Percentiles rank a stretch among this genome's conserved stretches.
phyloP scores from a whole-genome alignment of 2,888 invertebrate genomes.

The Aphodius sticticus region DNA sequence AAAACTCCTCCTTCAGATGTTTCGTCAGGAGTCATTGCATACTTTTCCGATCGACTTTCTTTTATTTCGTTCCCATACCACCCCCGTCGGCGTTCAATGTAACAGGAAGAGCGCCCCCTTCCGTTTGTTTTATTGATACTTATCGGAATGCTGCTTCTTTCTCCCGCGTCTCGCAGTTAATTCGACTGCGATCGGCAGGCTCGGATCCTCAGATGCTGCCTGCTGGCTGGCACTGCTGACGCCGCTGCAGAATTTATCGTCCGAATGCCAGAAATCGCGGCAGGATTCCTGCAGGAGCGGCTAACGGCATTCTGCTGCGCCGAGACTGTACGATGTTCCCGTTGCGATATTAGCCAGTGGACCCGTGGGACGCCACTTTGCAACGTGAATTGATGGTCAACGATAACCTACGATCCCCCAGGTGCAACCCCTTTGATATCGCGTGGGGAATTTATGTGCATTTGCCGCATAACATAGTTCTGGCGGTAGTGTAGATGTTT shows the following conservation, averaged over 20 bases:
- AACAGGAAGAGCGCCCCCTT: background rate
- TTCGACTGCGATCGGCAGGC: background rate
- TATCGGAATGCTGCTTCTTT: background rate
- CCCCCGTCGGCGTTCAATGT: background rate
- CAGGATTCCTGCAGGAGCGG: background rate
- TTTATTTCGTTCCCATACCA: background rate
- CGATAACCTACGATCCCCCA: background rate
- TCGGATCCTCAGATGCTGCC: background rate
- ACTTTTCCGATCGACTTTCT: background rate
- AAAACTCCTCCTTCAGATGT: no score
- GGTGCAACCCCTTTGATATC: background rate
- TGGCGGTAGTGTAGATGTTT: background rate
- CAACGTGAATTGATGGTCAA: background rate
- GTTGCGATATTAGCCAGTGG: background rate
- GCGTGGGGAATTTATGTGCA: background rate
- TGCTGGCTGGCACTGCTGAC: background rate
- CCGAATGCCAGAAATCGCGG: background rate
- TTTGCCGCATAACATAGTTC: background rate
- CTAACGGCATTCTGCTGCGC: background rate
- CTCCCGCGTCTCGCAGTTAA: background rate
- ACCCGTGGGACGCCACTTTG: background rate
- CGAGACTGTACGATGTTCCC: background rate
- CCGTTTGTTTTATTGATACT: conserved; percentile 4
- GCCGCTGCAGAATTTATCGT: background rate
- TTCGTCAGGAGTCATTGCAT: background rate